These are phyloP conservation scores for Remorina albescens DNA, from an alignment of 2,797 vertebrate genomes.

Conservation along the genomic window DNA sequence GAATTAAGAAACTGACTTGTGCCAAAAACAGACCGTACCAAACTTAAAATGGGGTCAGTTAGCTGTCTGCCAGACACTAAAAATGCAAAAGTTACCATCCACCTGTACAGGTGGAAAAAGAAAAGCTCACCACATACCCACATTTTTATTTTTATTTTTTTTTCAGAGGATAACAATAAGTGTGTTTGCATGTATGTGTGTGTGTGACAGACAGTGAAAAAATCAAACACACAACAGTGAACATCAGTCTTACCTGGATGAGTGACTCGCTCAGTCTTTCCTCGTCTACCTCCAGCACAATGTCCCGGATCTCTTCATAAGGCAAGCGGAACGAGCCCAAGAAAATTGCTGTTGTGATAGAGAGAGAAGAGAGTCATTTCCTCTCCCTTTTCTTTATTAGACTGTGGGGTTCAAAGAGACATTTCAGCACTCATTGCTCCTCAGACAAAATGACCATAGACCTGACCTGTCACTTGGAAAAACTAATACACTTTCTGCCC, in stretches of 20 bases:
- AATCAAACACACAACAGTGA: conserved; percentile 42
- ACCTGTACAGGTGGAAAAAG: conserved; percentile 20
- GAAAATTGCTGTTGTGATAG: conserved; percentile 94
- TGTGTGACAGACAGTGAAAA: neutral
- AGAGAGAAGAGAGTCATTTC: conserved; percentile 76
- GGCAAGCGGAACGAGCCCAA: conserved; percentile 97
- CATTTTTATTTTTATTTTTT: conserved; percentile 32
- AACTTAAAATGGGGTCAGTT: conserved; percentile 54
- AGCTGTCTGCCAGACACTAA: conserved; percentile 24
- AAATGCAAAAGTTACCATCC: conserved; percentile 26
- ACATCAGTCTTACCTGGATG: conserved; percentile 91
- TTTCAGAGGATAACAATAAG: conserved; percentile 25
- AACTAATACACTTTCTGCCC: conserved; percentile 63
- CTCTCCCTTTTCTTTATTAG: conserved; percentile 67
- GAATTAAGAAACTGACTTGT: conserved; percentile 61
- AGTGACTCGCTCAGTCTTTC: conserved; percentile 94
- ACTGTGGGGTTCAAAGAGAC: conserved; percentile 69
- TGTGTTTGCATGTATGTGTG: conserved; percentile 16
- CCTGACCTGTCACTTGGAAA: conserved; percentile 69
- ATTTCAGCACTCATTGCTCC: conserved; percentile 64
- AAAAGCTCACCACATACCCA: conserved; percentile 14
- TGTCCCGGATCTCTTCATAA: conserved; percentile 97
- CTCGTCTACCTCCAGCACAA: conserved; percentile 95
- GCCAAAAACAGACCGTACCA: conserved; percentile 55
- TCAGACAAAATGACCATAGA: conserved; percentile 75